Evolutionary conservation across 2,797 vertebrate genomes (phyloP).

Genomic region (Manis javanica): DNA sequence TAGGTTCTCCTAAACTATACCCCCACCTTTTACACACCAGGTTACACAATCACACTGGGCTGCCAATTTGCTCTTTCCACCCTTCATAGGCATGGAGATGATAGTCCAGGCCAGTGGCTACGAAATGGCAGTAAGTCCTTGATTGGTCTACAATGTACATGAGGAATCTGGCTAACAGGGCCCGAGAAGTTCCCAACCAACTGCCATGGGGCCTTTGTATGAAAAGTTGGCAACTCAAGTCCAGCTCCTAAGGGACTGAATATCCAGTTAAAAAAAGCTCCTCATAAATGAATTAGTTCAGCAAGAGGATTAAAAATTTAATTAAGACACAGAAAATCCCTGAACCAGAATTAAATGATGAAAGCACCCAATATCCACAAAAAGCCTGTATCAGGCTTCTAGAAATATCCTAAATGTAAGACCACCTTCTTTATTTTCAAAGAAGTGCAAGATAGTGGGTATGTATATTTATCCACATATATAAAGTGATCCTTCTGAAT

Average conservation of each 20-base stretch:
- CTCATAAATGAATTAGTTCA: background rate
- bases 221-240: background rate
- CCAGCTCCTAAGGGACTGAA: background rate
- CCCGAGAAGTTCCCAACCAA: background rate
- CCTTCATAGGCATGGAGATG: background rate
- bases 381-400: background rate
- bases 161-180: background rate
- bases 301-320: slow-evolving; percentile 38
- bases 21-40: background rate
- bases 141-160: background rate
- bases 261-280: background rate
- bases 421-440: background rate
- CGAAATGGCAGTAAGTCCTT: background rate
- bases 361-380: background rate
- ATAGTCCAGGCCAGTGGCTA: background rate
- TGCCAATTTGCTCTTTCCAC: background rate
- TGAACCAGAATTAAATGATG: slow-evolving; percentile 2
- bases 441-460: too few relatives aligned
- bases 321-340: slow-evolving; percentile 28
- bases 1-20: background rate
- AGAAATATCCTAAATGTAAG: background rate
- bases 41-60: background rate
- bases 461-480: background rate
- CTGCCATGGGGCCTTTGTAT: background rate
- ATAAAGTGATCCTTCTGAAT: background rate